Conservation (phyloP, 2,888 invertebrate species). For the Holacanthella duospinosa region DNA sequence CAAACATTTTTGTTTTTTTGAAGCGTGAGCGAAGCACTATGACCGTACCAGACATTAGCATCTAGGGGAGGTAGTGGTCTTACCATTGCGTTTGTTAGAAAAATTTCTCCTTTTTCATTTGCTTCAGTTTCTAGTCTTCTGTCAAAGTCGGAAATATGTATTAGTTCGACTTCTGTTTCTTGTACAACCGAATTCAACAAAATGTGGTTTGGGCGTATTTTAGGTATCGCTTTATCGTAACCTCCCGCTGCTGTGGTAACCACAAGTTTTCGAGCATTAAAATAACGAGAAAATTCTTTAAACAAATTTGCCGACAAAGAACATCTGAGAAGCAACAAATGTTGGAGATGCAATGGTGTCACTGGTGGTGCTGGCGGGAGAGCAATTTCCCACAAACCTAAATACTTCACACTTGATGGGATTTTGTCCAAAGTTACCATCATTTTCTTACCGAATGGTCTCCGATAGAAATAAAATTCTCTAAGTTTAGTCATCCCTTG, state of each 20-base stretch:
- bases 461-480: neutral
- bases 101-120: neutral
- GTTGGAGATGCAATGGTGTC: neutral
- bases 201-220: neutral
- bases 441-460: neutral
- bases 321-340: neutral
- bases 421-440: neutral
- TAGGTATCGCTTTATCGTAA: neutral
- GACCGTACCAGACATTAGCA: neutral
- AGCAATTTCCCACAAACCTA: neutral
- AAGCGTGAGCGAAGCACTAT: neutral
- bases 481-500: neutral
- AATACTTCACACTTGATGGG: neutral
- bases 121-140: neutral
- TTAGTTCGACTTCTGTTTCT: neutral
- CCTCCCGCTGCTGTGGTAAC: neutral
- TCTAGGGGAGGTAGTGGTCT: no score
- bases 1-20: neutral
- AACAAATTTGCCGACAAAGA: neutral
- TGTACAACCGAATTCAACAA: neutral
- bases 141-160: neutral
- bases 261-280: neutral
- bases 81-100: neutral
- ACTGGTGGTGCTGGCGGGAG: neutral
- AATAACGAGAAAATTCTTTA: neutral